These are phyloP conservation scores for Amphiduros pacificus DNA, from an alignment of 2,888 invertebrate species.

Conservation along the genomic window DNA sequence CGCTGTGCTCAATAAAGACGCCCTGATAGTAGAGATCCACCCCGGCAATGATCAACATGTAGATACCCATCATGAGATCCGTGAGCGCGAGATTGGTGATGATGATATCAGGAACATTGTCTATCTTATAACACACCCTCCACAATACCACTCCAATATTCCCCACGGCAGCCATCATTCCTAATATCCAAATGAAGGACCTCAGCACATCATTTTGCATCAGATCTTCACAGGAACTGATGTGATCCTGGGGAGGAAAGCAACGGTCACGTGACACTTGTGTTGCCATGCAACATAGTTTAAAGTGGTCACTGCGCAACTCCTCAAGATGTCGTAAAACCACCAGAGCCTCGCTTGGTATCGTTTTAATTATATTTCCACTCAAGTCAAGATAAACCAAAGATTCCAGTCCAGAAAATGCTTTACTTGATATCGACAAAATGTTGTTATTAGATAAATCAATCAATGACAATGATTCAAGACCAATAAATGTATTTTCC, in stretches of 20 bases:
- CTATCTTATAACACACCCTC: background rate
- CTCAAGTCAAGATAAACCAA: background rate
- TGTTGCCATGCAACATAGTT: background rate
- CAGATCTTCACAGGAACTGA: background rate
- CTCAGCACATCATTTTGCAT: background rate
- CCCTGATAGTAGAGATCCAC: background rate
- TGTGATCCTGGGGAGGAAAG: background rate
- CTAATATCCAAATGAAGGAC: background rate
- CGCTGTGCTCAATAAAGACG: background rate
- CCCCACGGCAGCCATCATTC: background rate
- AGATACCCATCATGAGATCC: background rate
- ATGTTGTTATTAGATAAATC: background rate
- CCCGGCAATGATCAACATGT: constrained; percentile 2
- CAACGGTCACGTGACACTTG: background rate
- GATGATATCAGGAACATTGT: background rate
- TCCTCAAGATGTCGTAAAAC: background rate
- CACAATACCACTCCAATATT: background rate
- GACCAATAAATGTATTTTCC: background rate
- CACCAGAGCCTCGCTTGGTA: background rate
- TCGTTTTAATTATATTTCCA: background rate
- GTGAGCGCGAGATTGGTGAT: background rate
- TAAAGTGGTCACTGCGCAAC: background rate
- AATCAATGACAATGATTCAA: background rate
- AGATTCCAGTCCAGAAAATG: background rate
- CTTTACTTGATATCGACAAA: background rate